Percentiles rank a stretch among this genome's conserved stretches.
Evolutionary conservation across 2,113 vertebrate species (phyloP).

Genomic region (Oreochromis spilurus): DNA sequence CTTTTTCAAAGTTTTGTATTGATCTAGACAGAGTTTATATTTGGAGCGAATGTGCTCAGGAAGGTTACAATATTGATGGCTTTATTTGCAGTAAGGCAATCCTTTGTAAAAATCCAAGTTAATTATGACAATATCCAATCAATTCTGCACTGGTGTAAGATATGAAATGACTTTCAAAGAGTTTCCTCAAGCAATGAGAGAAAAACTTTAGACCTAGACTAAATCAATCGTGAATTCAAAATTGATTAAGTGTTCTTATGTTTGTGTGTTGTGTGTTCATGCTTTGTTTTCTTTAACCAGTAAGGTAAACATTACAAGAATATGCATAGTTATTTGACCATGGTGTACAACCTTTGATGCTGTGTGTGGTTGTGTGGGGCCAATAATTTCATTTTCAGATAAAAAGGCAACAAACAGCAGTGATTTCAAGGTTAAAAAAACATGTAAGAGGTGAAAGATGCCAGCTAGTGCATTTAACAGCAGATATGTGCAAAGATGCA

Average conservation of each 20-base stretch:
- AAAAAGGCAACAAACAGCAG: background rate
- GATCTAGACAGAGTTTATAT: conserved; percentile 5
- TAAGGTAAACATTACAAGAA: background rate
- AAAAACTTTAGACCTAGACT: background rate
- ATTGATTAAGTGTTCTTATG: background rate
- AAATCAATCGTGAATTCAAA: background rate
- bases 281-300: background rate
- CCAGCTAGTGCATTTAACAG: background rate
- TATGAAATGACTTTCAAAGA: conserved; percentile 7
- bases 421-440: background rate
- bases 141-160: background rate
- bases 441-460: background rate
- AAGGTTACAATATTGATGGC: conserved; percentile 23
- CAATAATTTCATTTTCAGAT: background rate
- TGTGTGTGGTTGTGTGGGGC: background rate
- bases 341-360: background rate
- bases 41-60: background rate
- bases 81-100: background rate
- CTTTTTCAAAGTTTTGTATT: conserved; percentile 1
- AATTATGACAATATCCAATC: conserved; percentile 8
- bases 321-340: background rate
- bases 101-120: conserved; percentile 19
- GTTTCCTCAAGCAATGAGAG: background rate
- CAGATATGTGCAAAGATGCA: background rate
- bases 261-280: background rate